phyloP scores from a whole-genome alignment of 2,888 invertebrate genomes.

The Cactoblastis cactorum region DNA sequence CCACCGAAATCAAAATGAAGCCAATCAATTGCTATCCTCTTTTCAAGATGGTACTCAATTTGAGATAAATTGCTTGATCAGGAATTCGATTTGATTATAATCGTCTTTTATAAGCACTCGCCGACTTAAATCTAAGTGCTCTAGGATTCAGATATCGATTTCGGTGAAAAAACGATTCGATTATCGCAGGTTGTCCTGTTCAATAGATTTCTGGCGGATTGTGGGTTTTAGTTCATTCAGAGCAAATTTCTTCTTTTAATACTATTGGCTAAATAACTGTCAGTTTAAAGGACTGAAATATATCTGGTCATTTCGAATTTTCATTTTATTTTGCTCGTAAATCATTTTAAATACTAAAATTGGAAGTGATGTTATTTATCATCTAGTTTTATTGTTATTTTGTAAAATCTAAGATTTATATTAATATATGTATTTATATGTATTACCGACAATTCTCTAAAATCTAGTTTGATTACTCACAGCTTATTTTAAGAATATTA shows the following conservation, averaged over 20 bases:
- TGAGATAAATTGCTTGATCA: conserved; percentile 39
- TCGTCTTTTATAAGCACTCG: conserved; percentile 36
- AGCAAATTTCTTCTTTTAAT: conserved; percentile 24
- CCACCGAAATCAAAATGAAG: conserved; percentile 25
- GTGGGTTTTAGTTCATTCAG: conserved; percentile 29
- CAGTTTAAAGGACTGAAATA: neutral
- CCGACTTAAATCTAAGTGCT: conserved; percentile 40
- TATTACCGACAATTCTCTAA: too few species aligned
- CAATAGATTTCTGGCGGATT: conserved; percentile 33
- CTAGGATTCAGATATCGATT: conserved; percentile 34
- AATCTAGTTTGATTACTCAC: too few species aligned
- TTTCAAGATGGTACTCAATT: conserved; percentile 29
- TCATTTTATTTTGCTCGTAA: too few species aligned
- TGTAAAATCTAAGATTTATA: too few species aligned
- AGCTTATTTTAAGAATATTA: too few species aligned
- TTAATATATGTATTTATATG: too few species aligned
- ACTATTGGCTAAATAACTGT: neutral
- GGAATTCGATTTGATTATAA: conserved; percentile 44
- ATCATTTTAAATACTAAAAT: too few species aligned
- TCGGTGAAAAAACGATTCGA: conserved; percentile 33
- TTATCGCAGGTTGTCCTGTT: conserved; percentile 33
- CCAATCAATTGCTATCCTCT: conserved; percentile 26
- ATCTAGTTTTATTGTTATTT: too few species aligned
- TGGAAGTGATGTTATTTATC: too few species aligned
- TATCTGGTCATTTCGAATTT: too few species aligned